These are phyloP conservation scores for Hyposoter dolosus DNA, from an alignment of 2,888 invertebrate species.

Conservation along the genomic window DNA sequence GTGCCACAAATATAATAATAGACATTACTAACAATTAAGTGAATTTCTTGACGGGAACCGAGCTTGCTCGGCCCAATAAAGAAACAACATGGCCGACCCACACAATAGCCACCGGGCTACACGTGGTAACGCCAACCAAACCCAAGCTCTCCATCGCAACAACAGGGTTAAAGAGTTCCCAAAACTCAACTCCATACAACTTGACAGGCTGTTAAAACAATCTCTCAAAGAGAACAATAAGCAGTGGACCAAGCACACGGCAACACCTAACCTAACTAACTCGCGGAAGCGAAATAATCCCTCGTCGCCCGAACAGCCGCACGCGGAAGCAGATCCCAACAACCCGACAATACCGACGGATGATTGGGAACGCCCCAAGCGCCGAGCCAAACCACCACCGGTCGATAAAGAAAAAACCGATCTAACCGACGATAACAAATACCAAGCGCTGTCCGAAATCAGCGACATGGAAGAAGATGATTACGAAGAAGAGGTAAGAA, in stretches of 20 bases:
- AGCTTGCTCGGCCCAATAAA: not conserved
- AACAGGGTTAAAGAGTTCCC: not conserved
- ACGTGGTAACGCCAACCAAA: not conserved
- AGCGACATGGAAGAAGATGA: slow-evolving; percentile 22
- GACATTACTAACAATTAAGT: not conserved
- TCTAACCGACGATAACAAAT: slow-evolving; percentile 1
- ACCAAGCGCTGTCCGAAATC: not conserved
- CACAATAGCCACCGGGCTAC: not conserved
- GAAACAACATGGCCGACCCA: slow-evolving; percentile 1
- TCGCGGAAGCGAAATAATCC: not conserved
- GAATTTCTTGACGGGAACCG: not conserved
- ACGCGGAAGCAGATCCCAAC: not conserved
- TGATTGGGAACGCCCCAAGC: not conserved
- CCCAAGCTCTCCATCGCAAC: not conserved
- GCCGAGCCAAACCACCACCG: not conserved
- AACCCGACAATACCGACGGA: not conserved
- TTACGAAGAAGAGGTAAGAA: not conserved
- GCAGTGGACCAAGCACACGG: not conserved
- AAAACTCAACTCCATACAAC: slow-evolving; percentile 1
- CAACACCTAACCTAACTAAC: not conserved
- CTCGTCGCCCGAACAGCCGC: not conserved
- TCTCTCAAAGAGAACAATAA: not conserved
- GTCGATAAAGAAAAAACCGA: not conserved
- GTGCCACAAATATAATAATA: not conserved
- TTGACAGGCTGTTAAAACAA: not conserved